A percentile compares a stretch with the other conserved stretches of the same genome.
phyloP scores from a whole-genome alignment of 2,797 vertebrate species.

The Eulemur mongoz region DNA sequence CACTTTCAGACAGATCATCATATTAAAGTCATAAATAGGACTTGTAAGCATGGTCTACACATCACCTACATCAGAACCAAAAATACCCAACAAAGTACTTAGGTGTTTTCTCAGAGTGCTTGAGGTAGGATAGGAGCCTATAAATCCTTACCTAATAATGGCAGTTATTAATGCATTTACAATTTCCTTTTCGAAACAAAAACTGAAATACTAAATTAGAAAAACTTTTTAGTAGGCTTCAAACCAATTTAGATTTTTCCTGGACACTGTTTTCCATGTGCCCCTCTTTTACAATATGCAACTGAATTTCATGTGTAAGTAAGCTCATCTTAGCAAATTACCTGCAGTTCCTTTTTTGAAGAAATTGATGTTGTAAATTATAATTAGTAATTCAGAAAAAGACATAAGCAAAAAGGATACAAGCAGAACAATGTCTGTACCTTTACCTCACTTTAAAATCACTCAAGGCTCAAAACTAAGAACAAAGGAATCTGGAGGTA shows the following conservation, averaged over 20 bases:
- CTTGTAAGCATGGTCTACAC: not conserved
- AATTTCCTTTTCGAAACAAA: not conserved
- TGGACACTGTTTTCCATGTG: not conserved
- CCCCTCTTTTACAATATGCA: not conserved
- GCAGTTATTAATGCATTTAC: not conserved
- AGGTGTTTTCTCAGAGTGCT: not conserved
- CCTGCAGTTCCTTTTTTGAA: slow-evolving; percentile 30
- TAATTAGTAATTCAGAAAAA: slow-evolving; percentile 40
- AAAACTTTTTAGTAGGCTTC: slow-evolving; percentile 7
- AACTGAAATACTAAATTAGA: slow-evolving; percentile 44
- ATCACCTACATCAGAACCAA: not conserved
- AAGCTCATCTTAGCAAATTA: slow-evolving; percentile 31
- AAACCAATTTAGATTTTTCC: slow-evolving; percentile 30
- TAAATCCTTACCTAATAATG: not conserved
- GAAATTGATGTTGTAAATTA: not conserved
- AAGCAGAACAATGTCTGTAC: not conserved
- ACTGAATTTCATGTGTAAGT: not conserved
- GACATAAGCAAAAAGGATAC: not conserved
- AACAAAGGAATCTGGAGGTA: slow-evolving; percentile 3
- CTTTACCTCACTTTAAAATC: slow-evolving; percentile 35
- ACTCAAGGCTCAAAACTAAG: not conserved
- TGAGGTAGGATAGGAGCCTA: not conserved
- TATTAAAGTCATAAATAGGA: not conserved
- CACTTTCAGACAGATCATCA: not conserved
- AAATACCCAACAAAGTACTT: not conserved